These are phyloP conservation scores for Callyntrura guangdongensis DNA, from an alignment of 2,888 invertebrate species.

Conservation along the genomic window DNA sequence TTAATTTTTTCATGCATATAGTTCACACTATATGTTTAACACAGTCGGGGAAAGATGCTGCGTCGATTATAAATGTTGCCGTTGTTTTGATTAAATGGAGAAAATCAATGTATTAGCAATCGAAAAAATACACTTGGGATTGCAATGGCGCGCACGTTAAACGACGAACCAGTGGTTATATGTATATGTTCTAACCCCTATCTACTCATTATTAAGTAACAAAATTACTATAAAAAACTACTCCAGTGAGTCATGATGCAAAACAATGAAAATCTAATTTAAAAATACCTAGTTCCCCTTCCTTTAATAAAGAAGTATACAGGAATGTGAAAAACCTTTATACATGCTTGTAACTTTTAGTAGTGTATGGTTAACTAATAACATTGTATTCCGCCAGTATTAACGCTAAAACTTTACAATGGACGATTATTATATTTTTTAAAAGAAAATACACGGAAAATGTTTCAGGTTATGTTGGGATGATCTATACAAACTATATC, in stretches of 20 bases:
- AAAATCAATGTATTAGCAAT: neutral
- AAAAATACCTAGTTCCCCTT: neutral
- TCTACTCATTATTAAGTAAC: neutral
- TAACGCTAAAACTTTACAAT: constrained; percentile 38
- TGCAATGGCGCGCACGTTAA: neutral
- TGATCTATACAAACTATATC: neutral
- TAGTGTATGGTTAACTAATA: no score
- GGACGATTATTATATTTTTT: neutral
- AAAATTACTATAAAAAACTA: neutral
- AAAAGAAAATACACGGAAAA: neutral
- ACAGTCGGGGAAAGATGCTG: no score
- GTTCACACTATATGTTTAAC: no score
- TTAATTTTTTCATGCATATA: no score
- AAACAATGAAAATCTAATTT: neutral
- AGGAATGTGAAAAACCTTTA: no score
- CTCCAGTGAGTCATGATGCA: no score
- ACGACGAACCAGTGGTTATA: neutral
- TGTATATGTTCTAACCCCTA: neutral
- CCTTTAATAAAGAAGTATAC: no score
- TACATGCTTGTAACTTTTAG: no score
- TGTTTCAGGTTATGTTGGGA: neutral
- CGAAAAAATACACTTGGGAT: neutral
- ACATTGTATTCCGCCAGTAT: constrained; percentile 74
- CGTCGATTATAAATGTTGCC: neutral
- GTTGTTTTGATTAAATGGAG: neutral